phyloP scores from a whole-genome alignment of 2,797 vertebrate genomes.

The Scolopax rusticola region DNA sequence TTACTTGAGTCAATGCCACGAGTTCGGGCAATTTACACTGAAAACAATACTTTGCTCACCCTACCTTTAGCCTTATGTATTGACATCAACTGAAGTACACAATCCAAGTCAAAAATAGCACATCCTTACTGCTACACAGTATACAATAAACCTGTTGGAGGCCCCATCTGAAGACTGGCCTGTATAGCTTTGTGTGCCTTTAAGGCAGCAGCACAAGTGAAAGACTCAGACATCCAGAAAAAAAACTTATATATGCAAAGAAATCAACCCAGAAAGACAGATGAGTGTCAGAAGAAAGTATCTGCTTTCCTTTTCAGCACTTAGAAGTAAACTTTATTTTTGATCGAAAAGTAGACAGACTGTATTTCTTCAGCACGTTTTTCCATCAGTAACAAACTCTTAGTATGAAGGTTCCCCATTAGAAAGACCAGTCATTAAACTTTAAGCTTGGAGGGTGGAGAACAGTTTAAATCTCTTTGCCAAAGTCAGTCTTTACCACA shows the following conservation, averaged over 20 bases:
- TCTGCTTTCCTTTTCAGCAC: neutral
- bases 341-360: neutral
- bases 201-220: neutral
- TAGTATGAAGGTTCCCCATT: neutral
- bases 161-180: neutral
- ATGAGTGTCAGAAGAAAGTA: neutral
- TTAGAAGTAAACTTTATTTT: neutral
- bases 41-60: neutral
- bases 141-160: neutral
- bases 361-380: neutral
- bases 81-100: neutral
- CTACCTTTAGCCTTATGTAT: neutral
- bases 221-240: neutral
- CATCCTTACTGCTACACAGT: neutral
- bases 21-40: neutral
- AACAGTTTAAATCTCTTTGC: neutral
- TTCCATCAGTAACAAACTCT: neutral
- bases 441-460: neutral
- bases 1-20: neutral
- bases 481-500: neutral
- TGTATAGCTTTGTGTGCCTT: neutral
- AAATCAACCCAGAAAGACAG: neutral
- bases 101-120: conserved; percentile 5
- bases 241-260: neutral
- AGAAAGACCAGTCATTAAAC: neutral